Conservation (phyloP, 2,888 invertebrate genomes). For the Ceramica pisi region DNA sequence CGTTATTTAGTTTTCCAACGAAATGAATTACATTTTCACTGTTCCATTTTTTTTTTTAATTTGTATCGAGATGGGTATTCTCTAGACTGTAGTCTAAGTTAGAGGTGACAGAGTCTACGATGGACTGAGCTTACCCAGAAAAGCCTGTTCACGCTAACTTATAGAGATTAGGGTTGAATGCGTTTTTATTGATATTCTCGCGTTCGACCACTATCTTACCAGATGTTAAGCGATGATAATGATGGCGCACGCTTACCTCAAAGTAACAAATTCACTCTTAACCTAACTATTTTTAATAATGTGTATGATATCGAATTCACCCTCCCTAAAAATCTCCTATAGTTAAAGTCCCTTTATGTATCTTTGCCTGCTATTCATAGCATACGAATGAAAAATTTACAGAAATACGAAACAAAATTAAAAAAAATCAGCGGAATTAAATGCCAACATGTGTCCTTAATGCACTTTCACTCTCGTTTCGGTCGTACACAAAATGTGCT, state of each 20-base stretch:
- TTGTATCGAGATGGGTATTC: too few relatives aligned
- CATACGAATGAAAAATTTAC: neutral
- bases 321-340: neutral
- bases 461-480: slow-evolving; percentile 77
- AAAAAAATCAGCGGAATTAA: slow-evolving; percentile 31
- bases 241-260: too few relatives aligned
- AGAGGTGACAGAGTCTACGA: too few relatives aligned
- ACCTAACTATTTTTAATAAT: too few relatives aligned
- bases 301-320: too few relatives aligned
- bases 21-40: neutral
- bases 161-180: too few relatives aligned
- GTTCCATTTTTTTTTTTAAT: neutral
- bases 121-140: too few relatives aligned
- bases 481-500: slow-evolving; percentile 73
- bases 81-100: too few relatives aligned
- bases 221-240: too few relatives aligned
- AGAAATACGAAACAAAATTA: slow-evolving; percentile 8
- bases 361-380: neutral
- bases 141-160: too few relatives aligned
- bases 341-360: neutral
- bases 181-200: neutral
- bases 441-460: slow-evolving; percentile 70
- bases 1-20: neutral
- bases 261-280: too few relatives aligned
- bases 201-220: too few relatives aligned